A percentile compares a stretch with the other conserved stretches of the same genome.
These are phyloP conservation scores for Tuberolachnus salignus DNA, from an alignment of 2,888 invertebrate species.

Conservation along the genomic window DNA sequence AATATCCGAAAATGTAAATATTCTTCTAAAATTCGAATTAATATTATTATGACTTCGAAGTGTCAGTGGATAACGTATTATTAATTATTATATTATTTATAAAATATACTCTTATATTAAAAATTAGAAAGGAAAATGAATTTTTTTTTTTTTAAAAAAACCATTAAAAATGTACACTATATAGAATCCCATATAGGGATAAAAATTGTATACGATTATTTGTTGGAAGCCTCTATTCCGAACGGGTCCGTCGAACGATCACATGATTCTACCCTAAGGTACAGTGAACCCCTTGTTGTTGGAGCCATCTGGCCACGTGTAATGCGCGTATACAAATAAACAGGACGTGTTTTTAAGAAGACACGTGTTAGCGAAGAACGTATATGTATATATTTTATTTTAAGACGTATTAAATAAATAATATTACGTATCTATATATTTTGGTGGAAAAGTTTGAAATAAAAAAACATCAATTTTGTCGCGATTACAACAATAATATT, in stretches of 20 bases:
- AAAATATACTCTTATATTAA: too few relatives aligned
- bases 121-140: neutral
- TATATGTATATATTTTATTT: slow-evolving; percentile 11
- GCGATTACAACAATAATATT: too few relatives aligned
- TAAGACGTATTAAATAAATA: neutral
- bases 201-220: neutral
- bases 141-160: too few relatives aligned
- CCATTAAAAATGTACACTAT: neutral
- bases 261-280: slow-evolving; percentile 32
- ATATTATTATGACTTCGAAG: too few relatives aligned
- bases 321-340: slow-evolving; percentile 37
- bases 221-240: neutral
- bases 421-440: neutral
- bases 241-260: slow-evolving; percentile 7
- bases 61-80: too few relatives aligned
- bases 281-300: slow-evolving; percentile 36
- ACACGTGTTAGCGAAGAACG: slow-evolving; percentile 26
- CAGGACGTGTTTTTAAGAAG: slow-evolving; percentile 40
- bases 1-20: neutral
- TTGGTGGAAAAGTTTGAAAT: too few relatives aligned
- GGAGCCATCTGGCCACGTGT: slow-evolving; percentile 36
- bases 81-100: too few relatives aligned
- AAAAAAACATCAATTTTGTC: too few relatives aligned
- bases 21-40: too few relatives aligned
- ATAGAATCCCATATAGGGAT: neutral